Conservation (phyloP, 2,113 vertebrate genomes). For the Podiceps cristatus region DNA sequence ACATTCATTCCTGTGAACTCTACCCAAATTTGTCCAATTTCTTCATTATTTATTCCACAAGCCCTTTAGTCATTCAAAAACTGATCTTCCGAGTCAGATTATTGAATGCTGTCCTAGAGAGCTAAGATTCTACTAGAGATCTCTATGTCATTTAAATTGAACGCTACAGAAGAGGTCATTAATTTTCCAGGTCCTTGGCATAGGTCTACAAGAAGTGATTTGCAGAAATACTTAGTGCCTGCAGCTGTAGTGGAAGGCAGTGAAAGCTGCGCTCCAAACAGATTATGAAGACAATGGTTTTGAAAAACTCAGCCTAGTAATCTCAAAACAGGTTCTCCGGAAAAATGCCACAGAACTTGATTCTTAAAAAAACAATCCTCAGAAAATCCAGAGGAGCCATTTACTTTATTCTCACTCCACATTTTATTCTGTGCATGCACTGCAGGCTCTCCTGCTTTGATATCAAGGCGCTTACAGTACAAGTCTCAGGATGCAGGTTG, state of each 20-base stretch:
- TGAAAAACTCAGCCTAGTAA: not conserved
- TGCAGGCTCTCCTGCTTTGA: not conserved
- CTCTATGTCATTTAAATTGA: not conserved
- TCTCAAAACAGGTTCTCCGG: slow-evolving; percentile 38
- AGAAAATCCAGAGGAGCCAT: not conserved
- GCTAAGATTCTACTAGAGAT: not conserved
- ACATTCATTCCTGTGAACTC: not conserved
- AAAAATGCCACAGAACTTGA: not conserved
- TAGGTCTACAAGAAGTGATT: not conserved
- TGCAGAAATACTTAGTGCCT: slow-evolving; percentile 31
- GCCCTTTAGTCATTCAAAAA: not conserved
- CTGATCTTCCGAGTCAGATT: not conserved
- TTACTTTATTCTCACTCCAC: not conserved
- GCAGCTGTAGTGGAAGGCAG: slow-evolving; percentile 6
- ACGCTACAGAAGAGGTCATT: not conserved
- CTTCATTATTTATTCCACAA: not conserved
- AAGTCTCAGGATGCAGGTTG: not conserved
- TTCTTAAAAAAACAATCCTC: not conserved
- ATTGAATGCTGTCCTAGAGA: not conserved
- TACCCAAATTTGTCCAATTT: not conserved
- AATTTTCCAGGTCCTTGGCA: slow-evolving; percentile 16
- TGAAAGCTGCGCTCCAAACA: not conserved
- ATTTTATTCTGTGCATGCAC: not conserved
- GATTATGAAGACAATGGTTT: slow-evolving; percentile 11
- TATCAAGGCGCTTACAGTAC: not conserved